Base-by-base conservation (phyloP, 2,797 vertebrate genomes). In the Cheracebus regulus region DNA sequence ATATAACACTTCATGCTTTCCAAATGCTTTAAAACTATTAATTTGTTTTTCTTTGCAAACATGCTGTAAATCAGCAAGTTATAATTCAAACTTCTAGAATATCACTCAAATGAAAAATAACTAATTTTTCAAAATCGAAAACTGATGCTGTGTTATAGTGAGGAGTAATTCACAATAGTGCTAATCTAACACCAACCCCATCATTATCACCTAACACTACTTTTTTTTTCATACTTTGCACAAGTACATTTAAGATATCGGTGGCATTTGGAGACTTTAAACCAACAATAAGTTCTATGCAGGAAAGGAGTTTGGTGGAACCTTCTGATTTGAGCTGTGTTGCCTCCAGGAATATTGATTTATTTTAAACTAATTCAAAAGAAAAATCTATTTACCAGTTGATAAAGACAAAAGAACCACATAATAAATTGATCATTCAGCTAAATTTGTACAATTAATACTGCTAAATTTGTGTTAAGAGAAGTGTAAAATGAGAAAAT, bases 311-410 rank as follows among this genome's bases (percentile, higher is more conserved):
- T 57, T 52, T 30, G 75, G 94, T 28, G 13, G 30, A 8, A 30
- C 36, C 10, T 61, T 93, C 78, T 52, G 26, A 61, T 10, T 17
- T 84, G n/a, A 93, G 73, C 15, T 92, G 24, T 41, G 0, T 17
- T 90, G 36, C 95, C 67, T 97, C 39, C 57, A 88, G 58, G 33
- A 97, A 96, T 97, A 97, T 39, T 4, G 93, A 98, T 78, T 58
- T 44, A 92, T 26, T 78, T 79, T 95, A 75, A 97, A 88, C 0
- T 1, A 76, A 12, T 91, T 55, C 28, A 84, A 92, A 98, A 93
- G 19, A 84, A 97, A 97, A 97, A 95, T 95, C 94, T 75, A 97
- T 95, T 97, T 1, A 48, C 48, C 46, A 61, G 57, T 88, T 98
- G 93, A 98, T 73, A 36, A 88, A 96, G 22, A 93, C n/a, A 93